Evolutionary conservation across 2,888 invertebrate genomes (phyloP).

Genomic region (Drosophila atroscutellata): DNA sequence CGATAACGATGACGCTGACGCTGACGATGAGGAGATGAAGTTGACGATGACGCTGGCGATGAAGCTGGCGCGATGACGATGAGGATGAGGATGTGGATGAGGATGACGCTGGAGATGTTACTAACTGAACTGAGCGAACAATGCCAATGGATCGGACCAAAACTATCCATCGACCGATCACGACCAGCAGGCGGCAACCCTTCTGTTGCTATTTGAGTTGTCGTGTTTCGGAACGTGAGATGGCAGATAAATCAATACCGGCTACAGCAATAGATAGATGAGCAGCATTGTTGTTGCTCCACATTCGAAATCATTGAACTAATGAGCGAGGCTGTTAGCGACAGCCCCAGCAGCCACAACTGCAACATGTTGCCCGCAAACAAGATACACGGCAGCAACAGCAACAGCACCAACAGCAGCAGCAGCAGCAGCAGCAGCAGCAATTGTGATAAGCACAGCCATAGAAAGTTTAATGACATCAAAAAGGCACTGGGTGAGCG

Average conservation of each 20-base stretch:
- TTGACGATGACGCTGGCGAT: conserved; percentile 38
- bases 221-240: conserved; percentile 68
- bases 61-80: conserved; percentile 16
- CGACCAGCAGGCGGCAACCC: conserved; percentile 59
- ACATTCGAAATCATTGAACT: conserved; percentile 69
- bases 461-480: conserved; percentile 72
- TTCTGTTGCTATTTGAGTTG: conserved; percentile 38
- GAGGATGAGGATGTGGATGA: conserved; percentile 3
- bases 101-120: conserved; percentile 35
- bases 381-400: conserved; percentile 29
- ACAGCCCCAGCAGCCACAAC: conserved; percentile 29
- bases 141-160: conserved; percentile 55
- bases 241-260: conserved; percentile 77
- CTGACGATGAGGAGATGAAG: conserved; percentile 2
- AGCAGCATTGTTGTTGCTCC: conserved; percentile 63
- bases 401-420: conserved; percentile 36
- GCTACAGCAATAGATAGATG: conserved; percentile 50
- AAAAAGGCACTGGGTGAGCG: conserved; percentile 17
- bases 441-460: conserved; percentile 63
- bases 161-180: conserved; percentile 68
- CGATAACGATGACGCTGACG: conserved; percentile 11
- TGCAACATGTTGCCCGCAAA: conserved; percentile 54
- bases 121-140: conserved; percentile 43
- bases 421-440: conserved; percentile 26
- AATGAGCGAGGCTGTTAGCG: conserved; percentile 62